These are phyloP conservation scores for Melierax canorus DNA, from an alignment of 2,113 vertebrate species.

Conservation along the genomic window DNA sequence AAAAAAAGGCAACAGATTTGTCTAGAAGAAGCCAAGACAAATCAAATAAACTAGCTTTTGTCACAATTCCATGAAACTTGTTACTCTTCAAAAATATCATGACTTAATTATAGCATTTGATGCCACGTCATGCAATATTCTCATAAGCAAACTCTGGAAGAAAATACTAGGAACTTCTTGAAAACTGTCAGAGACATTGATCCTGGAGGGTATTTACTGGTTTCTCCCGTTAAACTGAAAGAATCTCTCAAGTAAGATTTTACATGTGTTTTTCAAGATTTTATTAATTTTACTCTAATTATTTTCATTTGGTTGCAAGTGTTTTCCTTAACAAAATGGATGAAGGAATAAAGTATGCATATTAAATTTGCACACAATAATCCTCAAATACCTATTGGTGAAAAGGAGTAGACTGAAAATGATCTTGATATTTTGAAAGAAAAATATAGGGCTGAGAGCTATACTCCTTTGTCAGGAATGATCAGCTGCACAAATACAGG, in stretches of 20 bases:
- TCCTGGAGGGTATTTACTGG: not conserved
- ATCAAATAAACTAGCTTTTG: not conserved
- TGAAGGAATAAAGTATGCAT: not conserved
- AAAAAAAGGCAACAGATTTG: not conserved
- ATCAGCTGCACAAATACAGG: not conserved
- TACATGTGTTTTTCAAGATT: not conserved
- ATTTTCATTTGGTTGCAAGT: not conserved
- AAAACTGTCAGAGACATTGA: not conserved
- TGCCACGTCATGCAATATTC: not conserved
- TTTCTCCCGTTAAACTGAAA: not conserved
- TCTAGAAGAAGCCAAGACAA: not conserved
- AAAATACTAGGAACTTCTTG: not conserved
- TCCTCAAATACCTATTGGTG: not conserved
- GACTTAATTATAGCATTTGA: not conserved
- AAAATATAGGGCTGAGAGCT: not conserved
- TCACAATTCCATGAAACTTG: not conserved
- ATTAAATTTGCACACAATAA: not conserved
- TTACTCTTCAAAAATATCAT: not conserved
- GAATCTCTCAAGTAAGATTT: not conserved
- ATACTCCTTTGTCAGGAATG: not conserved
- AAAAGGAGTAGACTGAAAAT: not conserved
- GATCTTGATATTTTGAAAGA: not conserved
- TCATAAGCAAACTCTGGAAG: not conserved
- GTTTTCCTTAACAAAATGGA: not conserved
- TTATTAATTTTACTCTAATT: not conserved